Percentiles rank a stretch among this genome's conserved stretches.
Conservation (phyloP, 2,888 invertebrate species). For the Deilephila porcellus region DNA sequence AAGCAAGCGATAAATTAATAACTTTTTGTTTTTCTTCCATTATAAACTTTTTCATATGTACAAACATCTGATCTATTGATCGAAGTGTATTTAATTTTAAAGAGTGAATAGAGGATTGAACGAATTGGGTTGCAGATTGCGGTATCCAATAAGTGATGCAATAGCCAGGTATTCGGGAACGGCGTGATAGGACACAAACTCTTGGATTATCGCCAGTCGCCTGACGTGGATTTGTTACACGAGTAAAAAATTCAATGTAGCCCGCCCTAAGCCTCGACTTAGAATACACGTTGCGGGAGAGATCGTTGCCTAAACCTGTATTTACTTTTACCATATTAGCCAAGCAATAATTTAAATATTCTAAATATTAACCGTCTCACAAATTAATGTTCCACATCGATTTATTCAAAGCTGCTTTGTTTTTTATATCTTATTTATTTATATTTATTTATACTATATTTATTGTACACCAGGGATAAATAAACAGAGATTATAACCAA, state of each 20-base stretch:
- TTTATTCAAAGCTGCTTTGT: too few relatives aligned
- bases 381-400: not conserved
- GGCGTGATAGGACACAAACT: constrained; percentile 57
- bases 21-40: too few relatives aligned
- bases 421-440: too few relatives aligned
- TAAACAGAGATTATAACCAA: too few relatives aligned
- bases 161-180: constrained; percentile 54
- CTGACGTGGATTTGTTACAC: constrained; percentile 70
- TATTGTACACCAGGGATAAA: too few relatives aligned
- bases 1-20: too few relatives aligned
- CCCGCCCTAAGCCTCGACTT: constrained; percentile 32
- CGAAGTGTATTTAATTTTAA: not conserved
- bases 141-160: constrained; percentile 28
- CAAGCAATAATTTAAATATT: too few relatives aligned
- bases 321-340: not conserved
- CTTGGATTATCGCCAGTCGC: constrained; percentile 72
- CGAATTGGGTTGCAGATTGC: not conserved
- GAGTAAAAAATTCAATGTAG: constrained; percentile 66
- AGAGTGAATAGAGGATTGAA: not conserved
- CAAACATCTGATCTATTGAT: not conserved
- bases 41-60: too few relatives aligned
- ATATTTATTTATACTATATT: too few relatives aligned
- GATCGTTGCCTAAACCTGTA: not conserved
- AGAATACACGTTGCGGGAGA: not conserved
- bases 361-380: not conserved